A percentile compares a stretch with the other conserved stretches of the same genome.
Conservation (phyloP, 1,140 invertebrate genomes). For the Andricus grossulariae region DNA sequence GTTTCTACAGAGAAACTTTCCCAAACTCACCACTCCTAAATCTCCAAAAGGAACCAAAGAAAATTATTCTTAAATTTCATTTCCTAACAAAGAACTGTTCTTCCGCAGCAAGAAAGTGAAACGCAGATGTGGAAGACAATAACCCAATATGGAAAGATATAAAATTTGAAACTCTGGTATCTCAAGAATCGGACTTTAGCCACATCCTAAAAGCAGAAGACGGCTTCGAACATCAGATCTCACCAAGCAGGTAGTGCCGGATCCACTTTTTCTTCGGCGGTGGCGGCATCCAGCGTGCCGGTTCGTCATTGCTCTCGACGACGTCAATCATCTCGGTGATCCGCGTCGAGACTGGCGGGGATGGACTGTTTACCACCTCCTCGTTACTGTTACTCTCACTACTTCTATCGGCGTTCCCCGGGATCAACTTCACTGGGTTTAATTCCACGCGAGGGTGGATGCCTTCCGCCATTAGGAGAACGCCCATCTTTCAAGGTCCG, state of each 20-base stretch:
- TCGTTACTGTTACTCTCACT: slow-evolving; percentile 45
- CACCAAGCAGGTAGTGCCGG: slow-evolving; percentile 80
- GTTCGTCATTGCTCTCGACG: slow-evolving; percentile 50
- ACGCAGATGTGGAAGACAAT: background rate
- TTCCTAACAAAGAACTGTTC: too few relatives aligned
- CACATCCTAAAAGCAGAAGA: background rate
- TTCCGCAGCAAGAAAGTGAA: too few relatives aligned
- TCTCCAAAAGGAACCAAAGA: too few relatives aligned
- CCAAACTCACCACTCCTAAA: too few relatives aligned
- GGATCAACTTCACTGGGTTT: slow-evolving; percentile 44
- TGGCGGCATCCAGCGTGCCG: slow-evolving; percentile 70
- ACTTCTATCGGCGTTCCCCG: slow-evolving; percentile 10
- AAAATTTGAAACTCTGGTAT: background rate
- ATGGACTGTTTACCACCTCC: slow-evolving; percentile 54
- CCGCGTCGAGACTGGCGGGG: slow-evolving; percentile 35
- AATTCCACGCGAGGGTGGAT: slow-evolving; percentile 60
- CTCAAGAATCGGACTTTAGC: background rate
- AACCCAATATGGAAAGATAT: background rate
- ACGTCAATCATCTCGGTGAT: slow-evolving; percentile 46
- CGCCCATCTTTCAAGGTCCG: slow-evolving; percentile 65
- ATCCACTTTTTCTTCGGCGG: slow-evolving; percentile 86
- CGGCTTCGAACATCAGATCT: slow-evolving; percentile 44
- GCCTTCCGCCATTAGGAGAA: slow-evolving; percentile 67
- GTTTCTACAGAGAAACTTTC: too few relatives aligned
- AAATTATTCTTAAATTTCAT: too few relatives aligned